Evolutionary conservation across 2,888 invertebrate genomes (phyloP).

Genomic region (Clepsis dumicolana): DNA sequence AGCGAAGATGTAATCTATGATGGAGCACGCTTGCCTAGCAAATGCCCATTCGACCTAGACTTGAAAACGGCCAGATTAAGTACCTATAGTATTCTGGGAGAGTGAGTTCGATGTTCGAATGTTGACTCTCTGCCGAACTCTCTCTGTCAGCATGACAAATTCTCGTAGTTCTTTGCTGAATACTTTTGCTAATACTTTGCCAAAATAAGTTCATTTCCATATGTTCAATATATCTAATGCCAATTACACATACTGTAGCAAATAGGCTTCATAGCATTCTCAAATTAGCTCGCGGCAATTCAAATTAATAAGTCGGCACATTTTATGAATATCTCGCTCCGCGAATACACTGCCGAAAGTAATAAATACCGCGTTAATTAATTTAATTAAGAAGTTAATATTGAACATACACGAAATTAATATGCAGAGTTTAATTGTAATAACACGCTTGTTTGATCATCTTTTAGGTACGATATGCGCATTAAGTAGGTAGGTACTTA

Average conservation of each 20-base stretch:
- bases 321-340: constrained; percentile 7
- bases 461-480: neutral
- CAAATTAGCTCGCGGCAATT: constrained; percentile 14
- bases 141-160: too few species aligned
- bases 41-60: too few species aligned
- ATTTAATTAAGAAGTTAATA: constrained; percentile 30
- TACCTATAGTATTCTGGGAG: too few species aligned
- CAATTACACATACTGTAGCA: constrained; percentile 5
- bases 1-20: too few species aligned
- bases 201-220: neutral
- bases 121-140: too few species aligned
- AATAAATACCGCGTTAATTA: constrained; percentile 19
- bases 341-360: neutral
- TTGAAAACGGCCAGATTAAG: too few species aligned
- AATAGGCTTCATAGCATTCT: neutral
- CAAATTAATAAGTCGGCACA: constrained; percentile 13
- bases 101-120: too few species aligned
- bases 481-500: too few species aligned
- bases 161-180: too few species aligned
- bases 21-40: too few species aligned
- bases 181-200: too few species aligned
- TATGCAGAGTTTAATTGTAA: constrained; percentile 18
- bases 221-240: constrained; percentile 2
- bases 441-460: constrained; percentile 1
- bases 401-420: constrained; percentile 11